Evolutionary conservation across 2,113 vertebrate genomes (phyloP).

Genomic region (Anarrhichthys ocellatus): DNA sequence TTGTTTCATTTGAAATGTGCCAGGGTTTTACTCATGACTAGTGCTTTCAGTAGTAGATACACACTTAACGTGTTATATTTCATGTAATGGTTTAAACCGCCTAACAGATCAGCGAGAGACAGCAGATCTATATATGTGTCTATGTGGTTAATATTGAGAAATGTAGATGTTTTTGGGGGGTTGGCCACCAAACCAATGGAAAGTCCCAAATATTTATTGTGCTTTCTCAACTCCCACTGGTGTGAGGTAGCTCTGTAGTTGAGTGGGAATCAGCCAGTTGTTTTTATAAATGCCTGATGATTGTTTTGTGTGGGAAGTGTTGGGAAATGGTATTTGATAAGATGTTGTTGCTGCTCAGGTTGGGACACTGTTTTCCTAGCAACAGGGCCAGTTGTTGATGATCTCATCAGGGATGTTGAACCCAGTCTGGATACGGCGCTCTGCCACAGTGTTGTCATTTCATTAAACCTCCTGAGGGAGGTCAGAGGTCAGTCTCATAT

Average conservation of each 20-base stretch:
- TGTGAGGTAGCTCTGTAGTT: slow-evolving; percentile 30
- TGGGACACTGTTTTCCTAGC: slow-evolving; percentile 3
- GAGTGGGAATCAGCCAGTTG: slow-evolving; percentile 21
- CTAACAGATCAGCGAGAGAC: background rate
- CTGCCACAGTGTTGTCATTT: background rate
- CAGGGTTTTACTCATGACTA: background rate
- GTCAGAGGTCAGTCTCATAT: slow-evolving; percentile 1
- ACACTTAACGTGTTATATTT: background rate
- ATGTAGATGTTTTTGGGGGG: background rate
- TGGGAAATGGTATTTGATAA: slow-evolving; percentile 38
- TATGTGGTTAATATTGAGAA: slow-evolving; percentile 33
- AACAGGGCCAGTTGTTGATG: slow-evolving; percentile 14
- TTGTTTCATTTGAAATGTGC: background rate
- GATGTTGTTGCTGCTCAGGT: slow-evolving; percentile 3
- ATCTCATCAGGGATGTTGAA: background rate
- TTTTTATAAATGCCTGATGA: slow-evolving; percentile 37
- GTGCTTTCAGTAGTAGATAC: background rate
- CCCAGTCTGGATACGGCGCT: background rate
- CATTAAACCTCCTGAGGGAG: background rate
- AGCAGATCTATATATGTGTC: background rate
- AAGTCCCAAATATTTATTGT: slow-evolving; percentile 60
- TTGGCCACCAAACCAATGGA: slow-evolving; percentile 40
- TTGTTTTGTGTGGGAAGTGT: slow-evolving; percentile 31
- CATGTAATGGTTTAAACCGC: background rate
- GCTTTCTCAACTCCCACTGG: slow-evolving; percentile 46